Evolutionary conservation across 2,113 vertebrate species (phyloP), one percentile per base, ranked within the genome.

Genomic region (Phalacrocorax brasilianus): DNA sequence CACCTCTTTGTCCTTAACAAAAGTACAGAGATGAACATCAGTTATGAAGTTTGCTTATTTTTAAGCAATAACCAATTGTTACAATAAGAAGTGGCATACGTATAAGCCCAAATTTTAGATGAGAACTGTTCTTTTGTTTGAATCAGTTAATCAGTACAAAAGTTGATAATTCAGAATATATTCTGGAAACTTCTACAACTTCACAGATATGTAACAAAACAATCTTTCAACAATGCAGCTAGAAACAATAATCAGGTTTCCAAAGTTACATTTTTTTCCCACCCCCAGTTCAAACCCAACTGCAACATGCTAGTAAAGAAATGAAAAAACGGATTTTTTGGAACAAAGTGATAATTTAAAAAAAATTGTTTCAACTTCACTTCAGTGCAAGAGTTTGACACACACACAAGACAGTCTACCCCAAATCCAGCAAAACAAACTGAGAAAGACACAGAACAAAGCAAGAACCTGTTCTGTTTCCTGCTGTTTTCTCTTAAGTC

Each of bases 301-400:
- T 24, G 58, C 62, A 92, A 88, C 82, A 92, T 42, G 44, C 27
- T 72, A 89, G 65, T 76, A 76, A 75, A 65, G 44, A 90, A 71
- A 95, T 47, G 23, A 90, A 96, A 96, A 95, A 95, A 92, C 56
- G 12, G 40, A 86, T 91, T 94, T 92, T 86, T 68, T 52, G 32
- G 27, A 66, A 94, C 59, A 95, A 97, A 97, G 88, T 90, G 75
- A 65, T 91, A 93, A 88, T 95, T 91, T 96, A 92, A 35, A 56
- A 91, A 88, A 47, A 38, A 61, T 28, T 86, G 12, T 26, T 91
- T 63, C 24, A 50, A 14, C 17, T 86, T 70, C 59, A 74, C 79
- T 89, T 58, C 44, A 91, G 63, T 62, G 38, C 61, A 93, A 88
- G 73, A 88, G 63, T 85, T 76, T 20, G 67, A 81, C 63, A 73